phyloP scores from a whole-genome alignment of 2,113 vertebrate genomes.

The Archocentrus centrarchus region DNA sequence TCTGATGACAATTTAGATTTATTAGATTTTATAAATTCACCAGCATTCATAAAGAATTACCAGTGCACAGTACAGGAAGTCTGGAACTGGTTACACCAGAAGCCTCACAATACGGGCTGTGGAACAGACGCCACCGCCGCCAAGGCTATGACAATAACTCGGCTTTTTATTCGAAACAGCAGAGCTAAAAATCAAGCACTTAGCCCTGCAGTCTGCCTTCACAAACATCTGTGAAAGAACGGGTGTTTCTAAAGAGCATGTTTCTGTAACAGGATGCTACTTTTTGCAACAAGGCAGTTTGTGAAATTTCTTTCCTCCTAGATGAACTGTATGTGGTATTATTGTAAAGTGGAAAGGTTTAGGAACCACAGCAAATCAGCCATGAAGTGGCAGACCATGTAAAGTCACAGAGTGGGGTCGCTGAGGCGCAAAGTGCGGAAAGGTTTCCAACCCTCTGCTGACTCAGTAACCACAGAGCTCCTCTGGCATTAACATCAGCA shows the following conservation, averaged over 20 bases:
- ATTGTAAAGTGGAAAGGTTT: not conserved
- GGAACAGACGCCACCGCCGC: too few species aligned
- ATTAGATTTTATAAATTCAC: not conserved
- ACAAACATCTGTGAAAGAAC: not conserved
- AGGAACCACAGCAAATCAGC: not conserved
- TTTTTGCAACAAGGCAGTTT: not conserved
- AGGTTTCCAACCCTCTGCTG: not conserved
- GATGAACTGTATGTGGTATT: not conserved
- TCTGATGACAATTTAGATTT: not conserved
- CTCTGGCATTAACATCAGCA: not conserved
- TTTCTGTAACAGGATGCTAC: rapidly evolving
- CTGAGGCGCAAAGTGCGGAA: rapidly evolving
- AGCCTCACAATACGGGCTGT: not conserved
- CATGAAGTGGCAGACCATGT: too few species aligned
- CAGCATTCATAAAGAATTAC: not conserved
- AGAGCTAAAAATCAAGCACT: not conserved
- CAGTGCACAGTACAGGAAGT: not conserved
- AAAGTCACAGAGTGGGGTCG: not conserved
- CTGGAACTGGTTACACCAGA: not conserved
- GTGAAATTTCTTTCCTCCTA: not conserved
- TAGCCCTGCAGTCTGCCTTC: not conserved
- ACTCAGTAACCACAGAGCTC: not conserved
- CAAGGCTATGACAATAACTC: too few species aligned
- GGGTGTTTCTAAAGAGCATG: rapidly evolving
- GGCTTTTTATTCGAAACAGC: too few species aligned